These are phyloP conservation scores for Pycnonotus jocosus DNA, from an alignment of 2,113 vertebrate genomes.

Conservation along the genomic window DNA sequence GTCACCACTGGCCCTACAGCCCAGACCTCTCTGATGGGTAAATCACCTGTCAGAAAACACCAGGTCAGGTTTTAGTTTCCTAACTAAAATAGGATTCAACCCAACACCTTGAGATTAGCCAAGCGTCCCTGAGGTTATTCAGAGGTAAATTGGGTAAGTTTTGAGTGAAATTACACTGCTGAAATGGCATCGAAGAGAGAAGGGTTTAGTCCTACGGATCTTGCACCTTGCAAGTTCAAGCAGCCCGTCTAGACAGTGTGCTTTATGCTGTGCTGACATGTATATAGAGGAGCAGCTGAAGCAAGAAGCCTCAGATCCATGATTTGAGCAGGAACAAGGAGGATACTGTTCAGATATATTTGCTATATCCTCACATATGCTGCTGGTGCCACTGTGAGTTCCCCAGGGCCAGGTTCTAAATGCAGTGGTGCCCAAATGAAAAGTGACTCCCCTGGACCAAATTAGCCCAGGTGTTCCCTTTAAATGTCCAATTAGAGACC, in stretches of 20 bases:
- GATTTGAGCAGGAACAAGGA: background rate
- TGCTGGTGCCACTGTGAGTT: background rate
- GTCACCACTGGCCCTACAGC: background rate
- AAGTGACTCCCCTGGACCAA: background rate
- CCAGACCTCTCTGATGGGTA: background rate
- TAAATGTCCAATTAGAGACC: fast-evolving
- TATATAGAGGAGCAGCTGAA: background rate
- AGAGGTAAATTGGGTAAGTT: background rate
- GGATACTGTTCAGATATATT: background rate
- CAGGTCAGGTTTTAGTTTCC: background rate
- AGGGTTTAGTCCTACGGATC: background rate
- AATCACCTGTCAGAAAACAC: background rate
- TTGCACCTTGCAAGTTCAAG: background rate
- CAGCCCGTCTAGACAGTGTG: background rate
- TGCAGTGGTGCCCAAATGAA: background rate
- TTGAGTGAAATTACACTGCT: background rate
- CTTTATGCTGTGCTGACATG: background rate
- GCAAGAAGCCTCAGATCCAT: background rate
- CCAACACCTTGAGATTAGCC: background rate
- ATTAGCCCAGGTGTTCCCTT: background rate
- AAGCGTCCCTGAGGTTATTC: background rate
- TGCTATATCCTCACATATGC: background rate
- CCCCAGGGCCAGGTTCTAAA: background rate
- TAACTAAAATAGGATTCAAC: background rate
- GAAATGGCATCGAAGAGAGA: background rate